A percentile compares a stretch with the other conserved stretches of the same genome.
Evolutionary conservation across 2,888 invertebrate genomes (phyloP).

Genomic region (Melolontha melolontha): DNA sequence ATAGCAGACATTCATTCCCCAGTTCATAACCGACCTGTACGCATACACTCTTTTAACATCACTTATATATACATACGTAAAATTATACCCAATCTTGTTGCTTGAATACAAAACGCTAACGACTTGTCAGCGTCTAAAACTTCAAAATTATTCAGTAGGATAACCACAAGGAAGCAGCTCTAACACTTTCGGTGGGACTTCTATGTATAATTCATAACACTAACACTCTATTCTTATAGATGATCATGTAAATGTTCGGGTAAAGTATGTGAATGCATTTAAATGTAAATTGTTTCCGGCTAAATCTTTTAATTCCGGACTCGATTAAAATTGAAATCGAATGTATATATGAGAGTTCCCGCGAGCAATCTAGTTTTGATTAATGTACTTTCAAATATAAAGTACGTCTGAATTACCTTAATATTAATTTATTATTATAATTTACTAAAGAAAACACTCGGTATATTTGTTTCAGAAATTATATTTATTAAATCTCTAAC

Average conservation of each 20-base stretch:
- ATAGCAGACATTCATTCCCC: too few relatives aligned
- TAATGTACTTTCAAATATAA: too few relatives aligned
- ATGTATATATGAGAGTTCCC: background rate
- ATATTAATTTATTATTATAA: too few relatives aligned
- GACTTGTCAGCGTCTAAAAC: conserved; percentile 27
- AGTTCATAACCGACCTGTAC: too few relatives aligned
- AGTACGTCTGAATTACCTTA: too few relatives aligned
- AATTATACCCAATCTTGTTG: too few relatives aligned
- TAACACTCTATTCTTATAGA: conserved; percentile 33
- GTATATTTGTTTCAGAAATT: too few relatives aligned
- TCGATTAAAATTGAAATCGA: conserved; percentile 28
- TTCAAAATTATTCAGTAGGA: conserved; percentile 40
- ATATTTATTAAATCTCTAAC: too few relatives aligned
- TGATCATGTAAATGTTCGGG: conserved; percentile 35
- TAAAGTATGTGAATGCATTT: conserved; percentile 22
- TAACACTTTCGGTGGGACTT: conserved; percentile 21
- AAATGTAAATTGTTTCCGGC: conserved; percentile 30
- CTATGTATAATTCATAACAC: conserved; percentile 42
- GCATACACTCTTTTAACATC: too few relatives aligned
- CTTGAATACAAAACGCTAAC: background rate
- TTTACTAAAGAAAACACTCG: too few relatives aligned
- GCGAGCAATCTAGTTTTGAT: too few relatives aligned
- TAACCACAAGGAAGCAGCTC: conserved; percentile 27
- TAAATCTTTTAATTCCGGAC: conserved; percentile 35
- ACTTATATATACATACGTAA: too few relatives aligned